phyloP scores from a whole-genome alignment of 1,140 invertebrate genomes.

The Leucophenga varia region DNA sequence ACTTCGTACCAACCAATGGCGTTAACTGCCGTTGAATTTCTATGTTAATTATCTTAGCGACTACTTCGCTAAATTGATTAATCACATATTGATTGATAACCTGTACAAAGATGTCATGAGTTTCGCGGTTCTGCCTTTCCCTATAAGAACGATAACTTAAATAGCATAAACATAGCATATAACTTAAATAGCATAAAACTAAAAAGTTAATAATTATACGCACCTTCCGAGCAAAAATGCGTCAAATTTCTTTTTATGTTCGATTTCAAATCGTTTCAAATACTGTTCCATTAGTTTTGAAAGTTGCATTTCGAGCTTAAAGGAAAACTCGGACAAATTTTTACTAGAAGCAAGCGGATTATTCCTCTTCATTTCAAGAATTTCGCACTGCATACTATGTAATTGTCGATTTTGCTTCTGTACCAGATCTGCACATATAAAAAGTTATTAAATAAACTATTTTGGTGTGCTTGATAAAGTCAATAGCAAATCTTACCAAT shows the following conservation, averaged over 20 bases:
- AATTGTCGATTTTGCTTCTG: conserved; percentile 44
- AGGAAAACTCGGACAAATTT: conserved; percentile 42
- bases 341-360: conserved; percentile 27
- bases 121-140: conserved; percentile 54
- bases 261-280: conserved; percentile 56
- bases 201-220: no score
- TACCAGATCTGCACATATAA: conserved; percentile 26
- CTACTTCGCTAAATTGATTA: conserved; percentile 57
- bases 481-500: conserved; percentile 24
- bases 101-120: conserved; percentile 57
- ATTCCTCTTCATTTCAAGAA: conserved; percentile 32
- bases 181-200: no score
- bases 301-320: conserved; percentile 50
- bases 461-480: neutral
- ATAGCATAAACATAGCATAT: no score
- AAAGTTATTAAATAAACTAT: conserved; percentile 7
- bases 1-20: conserved; percentile 59
- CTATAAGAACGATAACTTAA: conserved; percentile 15
- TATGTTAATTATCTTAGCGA: conserved; percentile 55
- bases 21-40: conserved; percentile 60
- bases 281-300: conserved; percentile 52
- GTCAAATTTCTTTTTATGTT: conserved; percentile 47
- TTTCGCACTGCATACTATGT: conserved; percentile 37
- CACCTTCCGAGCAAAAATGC: conserved; percentile 41
- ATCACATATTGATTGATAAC: conserved; percentile 54